A percentile compares a stretch with the other conserved stretches of the same genome.
phyloP scores from a whole-genome alignment of 2,888 invertebrate genomes.

The Crepidodera aurea region DNA sequence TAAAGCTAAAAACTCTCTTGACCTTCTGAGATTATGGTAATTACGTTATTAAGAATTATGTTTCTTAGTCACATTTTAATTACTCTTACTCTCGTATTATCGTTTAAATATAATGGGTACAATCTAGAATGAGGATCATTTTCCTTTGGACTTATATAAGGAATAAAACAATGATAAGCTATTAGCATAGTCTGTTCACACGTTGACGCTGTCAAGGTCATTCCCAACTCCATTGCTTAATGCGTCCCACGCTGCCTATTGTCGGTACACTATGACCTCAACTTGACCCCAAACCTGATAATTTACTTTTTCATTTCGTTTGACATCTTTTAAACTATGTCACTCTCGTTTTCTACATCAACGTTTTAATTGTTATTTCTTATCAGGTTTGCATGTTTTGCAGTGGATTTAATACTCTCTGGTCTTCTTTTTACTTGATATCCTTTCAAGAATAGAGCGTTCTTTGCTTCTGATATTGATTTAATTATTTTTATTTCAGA shows the following conservation, averaged over 20 bases:
- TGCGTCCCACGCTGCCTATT: slow-evolving; percentile 50
- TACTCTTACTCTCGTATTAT: slow-evolving; percentile 30
- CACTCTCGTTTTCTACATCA: slow-evolving; percentile 1
- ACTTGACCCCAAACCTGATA: slow-evolving; percentile 49
- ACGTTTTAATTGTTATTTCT: too few species aligned
- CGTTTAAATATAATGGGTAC: slow-evolving; percentile 32
- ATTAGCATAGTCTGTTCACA: slow-evolving; percentile 53
- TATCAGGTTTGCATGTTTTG: too few species aligned
- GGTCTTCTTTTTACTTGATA: too few species aligned
- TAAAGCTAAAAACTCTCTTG: too few species aligned
- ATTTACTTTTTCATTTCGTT: slow-evolving; percentile 29
- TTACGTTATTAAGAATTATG: slow-evolving; percentile 24
- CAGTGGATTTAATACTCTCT: too few species aligned
- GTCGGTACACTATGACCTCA: slow-evolving; percentile 48
- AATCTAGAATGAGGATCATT: slow-evolving; percentile 40
- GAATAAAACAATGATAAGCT: slow-evolving; percentile 43
- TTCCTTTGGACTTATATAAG: slow-evolving; percentile 39
- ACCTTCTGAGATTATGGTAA: slow-evolving; percentile 27
- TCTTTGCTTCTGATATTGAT: too few species aligned
- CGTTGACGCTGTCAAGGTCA: slow-evolving; percentile 55
- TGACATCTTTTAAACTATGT: slow-evolving; percentile 22
- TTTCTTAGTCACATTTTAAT: slow-evolving; percentile 33
- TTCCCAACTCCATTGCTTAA: slow-evolving; percentile 53
- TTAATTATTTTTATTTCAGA: too few species aligned
- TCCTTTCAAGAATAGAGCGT: too few species aligned